Percentiles rank a stretch among this genome's conserved stretches.
Evolutionary conservation across 1,140 invertebrate genomes (phyloP).

Genomic region (Drosophila kohkoa): DNA sequence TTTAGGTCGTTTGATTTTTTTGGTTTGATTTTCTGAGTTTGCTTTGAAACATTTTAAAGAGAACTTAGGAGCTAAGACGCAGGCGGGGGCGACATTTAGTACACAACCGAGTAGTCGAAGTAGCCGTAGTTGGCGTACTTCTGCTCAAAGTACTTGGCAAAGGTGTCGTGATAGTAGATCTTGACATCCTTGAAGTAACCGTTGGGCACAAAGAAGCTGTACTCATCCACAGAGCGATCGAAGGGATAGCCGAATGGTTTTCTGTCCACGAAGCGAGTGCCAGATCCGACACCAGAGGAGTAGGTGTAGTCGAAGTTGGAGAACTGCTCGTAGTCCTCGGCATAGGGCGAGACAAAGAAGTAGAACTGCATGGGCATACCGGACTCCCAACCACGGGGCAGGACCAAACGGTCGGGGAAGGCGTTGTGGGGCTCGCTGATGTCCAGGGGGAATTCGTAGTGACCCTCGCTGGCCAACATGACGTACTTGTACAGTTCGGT

Average conservation of each 20-base stretch:
- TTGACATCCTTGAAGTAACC: slow-evolving; percentile 83
- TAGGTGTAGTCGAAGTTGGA: slow-evolving; percentile 69
- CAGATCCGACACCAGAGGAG: slow-evolving; percentile 68
- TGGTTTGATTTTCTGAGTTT: slow-evolving; percentile 47
- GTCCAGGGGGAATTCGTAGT: slow-evolving; percentile 85
- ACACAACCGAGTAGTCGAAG: slow-evolving; percentile 69
- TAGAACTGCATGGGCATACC: slow-evolving; percentile 88
- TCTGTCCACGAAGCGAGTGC: slow-evolving; percentile 72
- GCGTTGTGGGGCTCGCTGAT: slow-evolving; percentile 86
- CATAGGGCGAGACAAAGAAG: slow-evolving; percentile 85
- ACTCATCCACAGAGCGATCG: slow-evolving; percentile 83
- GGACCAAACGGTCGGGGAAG: slow-evolving; percentile 87
- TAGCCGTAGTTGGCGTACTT: slow-evolving; percentile 68
- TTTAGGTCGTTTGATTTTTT: slow-evolving; percentile 36
- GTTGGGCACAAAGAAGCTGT: slow-evolving; percentile 81
- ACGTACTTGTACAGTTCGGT: slow-evolving; percentile 87
- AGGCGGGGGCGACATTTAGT: slow-evolving; percentile 30
- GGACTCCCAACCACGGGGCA: slow-evolving; percentile 87
- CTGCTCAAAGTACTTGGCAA: slow-evolving; percentile 81
- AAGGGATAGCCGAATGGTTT: slow-evolving; percentile 85
- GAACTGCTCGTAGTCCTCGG: slow-evolving; percentile 73
- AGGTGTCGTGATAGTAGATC: slow-evolving; percentile 85
- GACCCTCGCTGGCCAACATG: slow-evolving; percentile 85
- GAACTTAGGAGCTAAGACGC: slow-evolving; percentile 50
- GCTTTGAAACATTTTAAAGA: slow-evolving; percentile 39